These are phyloP conservation scores for Catamblyrhynchus diadema DNA, from an alignment of 2,797 vertebrate species.

Conservation along the genomic window DNA sequence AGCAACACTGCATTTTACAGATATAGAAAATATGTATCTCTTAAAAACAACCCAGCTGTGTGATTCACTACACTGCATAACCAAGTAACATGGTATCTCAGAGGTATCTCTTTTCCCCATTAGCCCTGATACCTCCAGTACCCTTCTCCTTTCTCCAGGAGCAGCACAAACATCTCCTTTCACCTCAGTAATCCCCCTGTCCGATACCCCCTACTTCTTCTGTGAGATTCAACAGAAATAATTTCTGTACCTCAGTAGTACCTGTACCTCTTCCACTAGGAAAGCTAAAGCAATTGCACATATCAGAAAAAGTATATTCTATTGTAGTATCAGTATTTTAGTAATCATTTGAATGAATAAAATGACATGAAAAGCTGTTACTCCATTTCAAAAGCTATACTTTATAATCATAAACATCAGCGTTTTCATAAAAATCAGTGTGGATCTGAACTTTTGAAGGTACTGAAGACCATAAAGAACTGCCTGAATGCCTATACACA, in stretches of 20 bases:
- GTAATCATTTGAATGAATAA: neutral
- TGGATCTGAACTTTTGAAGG: neutral
- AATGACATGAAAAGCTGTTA: neutral
- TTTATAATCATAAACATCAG: neutral
- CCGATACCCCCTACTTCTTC: neutral
- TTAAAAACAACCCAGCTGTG: rapidly evolving
- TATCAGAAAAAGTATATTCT: neutral
- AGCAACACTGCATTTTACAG: neutral
- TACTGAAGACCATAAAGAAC: neutral
- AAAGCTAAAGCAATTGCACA: neutral
- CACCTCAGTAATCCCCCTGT: neutral
- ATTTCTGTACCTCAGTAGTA: neutral
- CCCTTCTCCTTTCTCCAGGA: neutral
- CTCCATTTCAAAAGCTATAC: neutral
- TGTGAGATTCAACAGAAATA: neutral
- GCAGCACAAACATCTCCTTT: neutral
- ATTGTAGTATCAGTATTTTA: neutral
- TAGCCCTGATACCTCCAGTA: neutral
- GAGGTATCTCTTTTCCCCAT: neutral
- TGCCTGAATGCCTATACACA: neutral
- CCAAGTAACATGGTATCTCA: neutral
- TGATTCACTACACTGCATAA: neutral
- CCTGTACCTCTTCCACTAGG: neutral
- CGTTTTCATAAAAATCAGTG: neutral
- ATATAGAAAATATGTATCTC: neutral